These are phyloP conservation scores for Trimorus sp. DNA, from an alignment of 2,888 invertebrate genomes.

Conservation along the genomic window DNA sequence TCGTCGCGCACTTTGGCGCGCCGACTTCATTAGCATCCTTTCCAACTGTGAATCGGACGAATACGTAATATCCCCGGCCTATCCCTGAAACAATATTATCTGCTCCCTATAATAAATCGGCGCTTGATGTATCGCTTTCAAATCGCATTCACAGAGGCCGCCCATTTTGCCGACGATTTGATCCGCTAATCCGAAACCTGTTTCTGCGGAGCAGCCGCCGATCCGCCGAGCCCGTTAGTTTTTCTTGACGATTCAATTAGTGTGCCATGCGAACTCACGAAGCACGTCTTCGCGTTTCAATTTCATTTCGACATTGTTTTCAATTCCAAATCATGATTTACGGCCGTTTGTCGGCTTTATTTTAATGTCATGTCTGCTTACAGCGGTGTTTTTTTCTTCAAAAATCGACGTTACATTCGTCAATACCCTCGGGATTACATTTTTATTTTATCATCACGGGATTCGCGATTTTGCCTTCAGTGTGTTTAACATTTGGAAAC, in stretches of 20 bases:
- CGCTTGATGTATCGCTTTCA: constrained; percentile 62
- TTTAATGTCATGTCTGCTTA: neutral
- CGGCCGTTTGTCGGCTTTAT: too few relatives aligned
- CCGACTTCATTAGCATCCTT: constrained; percentile 66
- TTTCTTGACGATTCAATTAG: constrained; percentile 66
- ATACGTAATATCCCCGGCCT: constrained; percentile 54
- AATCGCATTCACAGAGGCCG: constrained; percentile 61
- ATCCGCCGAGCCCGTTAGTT: constrained; percentile 48
- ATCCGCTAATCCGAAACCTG: constrained; percentile 64
- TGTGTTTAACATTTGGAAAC: too few relatives aligned
- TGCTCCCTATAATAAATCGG: constrained; percentile 61
- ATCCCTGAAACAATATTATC: constrained; percentile 59
- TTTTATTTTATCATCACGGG: too few relatives aligned
- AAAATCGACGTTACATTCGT: neutral
- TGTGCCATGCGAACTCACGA: constrained; percentile 29
- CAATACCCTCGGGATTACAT: too few relatives aligned
- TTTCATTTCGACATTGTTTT: constrained; percentile 25
- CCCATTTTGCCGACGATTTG: constrained; percentile 60
- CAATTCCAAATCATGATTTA: constrained; percentile 8
- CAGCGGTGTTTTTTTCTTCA: neutral
- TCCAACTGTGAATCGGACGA: constrained; percentile 64
- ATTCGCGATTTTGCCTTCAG: too few relatives aligned
- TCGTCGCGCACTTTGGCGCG: constrained; percentile 55
- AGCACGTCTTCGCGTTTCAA: constrained; percentile 13
- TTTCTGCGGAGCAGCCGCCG: constrained; percentile 35